Percentiles rank a stretch among this genome's conserved stretches.
phyloP scores from a whole-genome alignment of 2,113 vertebrate species.

The Lichenostomus cassidix region DNA sequence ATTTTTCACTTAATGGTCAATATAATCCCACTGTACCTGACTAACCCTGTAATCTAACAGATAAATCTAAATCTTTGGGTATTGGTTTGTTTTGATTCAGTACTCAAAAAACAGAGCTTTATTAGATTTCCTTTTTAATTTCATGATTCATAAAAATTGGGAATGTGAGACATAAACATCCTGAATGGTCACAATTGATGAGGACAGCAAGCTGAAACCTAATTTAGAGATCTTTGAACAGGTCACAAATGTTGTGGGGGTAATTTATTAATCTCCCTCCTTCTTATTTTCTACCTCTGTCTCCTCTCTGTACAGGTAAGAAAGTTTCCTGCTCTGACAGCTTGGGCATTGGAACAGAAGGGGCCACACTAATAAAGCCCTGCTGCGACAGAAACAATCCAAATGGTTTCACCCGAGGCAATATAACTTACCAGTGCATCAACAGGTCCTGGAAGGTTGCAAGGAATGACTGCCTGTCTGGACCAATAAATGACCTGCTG shows the following conservation, averaged over 20 bases:
- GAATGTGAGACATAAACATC: neutral
- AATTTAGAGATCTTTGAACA: neutral
- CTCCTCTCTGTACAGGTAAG: constrained; percentile 21
- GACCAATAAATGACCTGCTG: constrained; percentile 46
- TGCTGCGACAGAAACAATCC: neutral
- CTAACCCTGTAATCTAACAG: neutral
- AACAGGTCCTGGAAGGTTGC: neutral
- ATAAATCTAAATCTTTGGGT: neutral
- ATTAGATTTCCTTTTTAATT: neutral
- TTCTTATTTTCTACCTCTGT: neutral
- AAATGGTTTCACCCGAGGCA: neutral
- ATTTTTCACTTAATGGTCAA: neutral
- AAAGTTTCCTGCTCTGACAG: constrained; percentile 36
- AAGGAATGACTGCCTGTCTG: constrained; percentile 58
- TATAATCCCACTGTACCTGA: neutral
- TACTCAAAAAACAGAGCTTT: neutral
- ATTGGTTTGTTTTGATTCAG: neutral
- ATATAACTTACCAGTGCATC: constrained; percentile 47
- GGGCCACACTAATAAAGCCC: constrained; percentile 12
- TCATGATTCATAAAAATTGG: neutral
- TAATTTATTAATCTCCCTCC: neutral
- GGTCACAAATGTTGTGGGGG: neutral
- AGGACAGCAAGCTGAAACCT: neutral
- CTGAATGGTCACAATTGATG: neutral
- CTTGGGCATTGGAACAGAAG: constrained; percentile 42